A percentile compares a stretch with the other conserved stretches of the same genome.
phyloP scores from a whole-genome alignment of 2,888 invertebrate species.

The Eristalis tenax region DNA sequence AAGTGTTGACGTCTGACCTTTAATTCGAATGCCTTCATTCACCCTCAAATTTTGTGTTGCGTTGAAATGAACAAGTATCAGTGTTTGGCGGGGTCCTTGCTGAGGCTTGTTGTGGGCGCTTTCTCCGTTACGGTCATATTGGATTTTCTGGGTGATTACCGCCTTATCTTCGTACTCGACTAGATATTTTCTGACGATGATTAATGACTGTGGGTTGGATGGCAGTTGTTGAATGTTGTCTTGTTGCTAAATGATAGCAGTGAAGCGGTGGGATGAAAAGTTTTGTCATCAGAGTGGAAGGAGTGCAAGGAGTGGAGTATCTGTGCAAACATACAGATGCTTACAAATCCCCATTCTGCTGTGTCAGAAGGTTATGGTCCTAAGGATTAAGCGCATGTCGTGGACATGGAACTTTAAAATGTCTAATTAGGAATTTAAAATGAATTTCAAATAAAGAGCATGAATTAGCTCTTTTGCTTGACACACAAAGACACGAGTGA shows the following conservation, averaged over 20 bases:
- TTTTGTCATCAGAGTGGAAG: background rate
- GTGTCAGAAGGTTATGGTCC: no score
- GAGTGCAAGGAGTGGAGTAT: background rate
- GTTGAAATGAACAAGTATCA: background rate
- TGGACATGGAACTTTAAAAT: no score
- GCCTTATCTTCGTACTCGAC: background rate
- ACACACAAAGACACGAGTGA: no score
- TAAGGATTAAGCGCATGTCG: no score
- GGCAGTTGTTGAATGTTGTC: background rate
- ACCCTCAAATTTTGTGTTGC: background rate
- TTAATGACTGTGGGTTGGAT: background rate
- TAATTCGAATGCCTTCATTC: background rate
- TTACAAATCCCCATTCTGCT: no score
- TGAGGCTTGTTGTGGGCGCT: background rate
- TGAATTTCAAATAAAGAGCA: no score
- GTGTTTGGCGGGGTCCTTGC: background rate
- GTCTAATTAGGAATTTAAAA: no score
- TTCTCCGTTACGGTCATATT: background rate
- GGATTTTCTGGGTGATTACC: constrained; percentile 1
- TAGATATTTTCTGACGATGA: background rate
- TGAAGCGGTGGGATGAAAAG: background rate
- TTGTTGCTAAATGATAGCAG: background rate
- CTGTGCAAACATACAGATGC: no score
- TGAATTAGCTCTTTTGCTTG: no score
- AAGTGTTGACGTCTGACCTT: background rate